Base-by-base conservation (phyloP, 2,888 invertebrate species). In the Philereme transversata region DNA sequence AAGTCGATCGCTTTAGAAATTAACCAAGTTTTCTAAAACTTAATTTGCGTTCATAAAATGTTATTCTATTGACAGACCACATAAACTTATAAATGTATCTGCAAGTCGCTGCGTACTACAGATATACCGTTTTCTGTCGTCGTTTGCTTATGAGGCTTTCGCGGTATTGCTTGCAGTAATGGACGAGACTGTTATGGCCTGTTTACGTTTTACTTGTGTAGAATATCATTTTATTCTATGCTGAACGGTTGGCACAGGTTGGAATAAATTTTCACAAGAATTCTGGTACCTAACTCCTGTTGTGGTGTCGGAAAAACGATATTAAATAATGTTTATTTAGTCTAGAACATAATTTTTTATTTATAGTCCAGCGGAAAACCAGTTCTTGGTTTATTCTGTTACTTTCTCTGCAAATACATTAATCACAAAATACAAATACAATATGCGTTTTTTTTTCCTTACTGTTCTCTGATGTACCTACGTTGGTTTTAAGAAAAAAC, bases 101-200 rank as follows among this genome's bases (percentile, higher is more conserved):
- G 43, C 36, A 51, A 33, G 41, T 6, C 9, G 41, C 38, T 5
- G 51, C 33, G 43, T 41, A 41, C 38, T 36, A 4, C 4, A 40
- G 50, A 35, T 47, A n/a, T 51, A 51, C 51, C 41, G 51, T 51
- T 51, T 40, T 43, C 51, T 41, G 43, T 51, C 51, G 51, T 51
- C 43, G 9, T 50, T 51, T 43, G 51, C 8, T 43, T 51, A 43
- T 51, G 34, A 49, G 49, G 34, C n/a, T 8, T 22, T 33, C 50
- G 40, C 7, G 49, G 40, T 50, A 38, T 50, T 50, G 38, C 40
- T 40, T 38, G 11, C 11, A 11, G 50, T 50, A 10, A 50, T 50
- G 22, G 50, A 50, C 40, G 11, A 40, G 50, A 50, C 50, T 11
- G 50, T 50, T 50, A 50, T 50, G 11, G 11, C 50, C 41, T 51